Conservation (phyloP, 2,888 invertebrate genomes). For the Caradrina kadenii region DNA sequence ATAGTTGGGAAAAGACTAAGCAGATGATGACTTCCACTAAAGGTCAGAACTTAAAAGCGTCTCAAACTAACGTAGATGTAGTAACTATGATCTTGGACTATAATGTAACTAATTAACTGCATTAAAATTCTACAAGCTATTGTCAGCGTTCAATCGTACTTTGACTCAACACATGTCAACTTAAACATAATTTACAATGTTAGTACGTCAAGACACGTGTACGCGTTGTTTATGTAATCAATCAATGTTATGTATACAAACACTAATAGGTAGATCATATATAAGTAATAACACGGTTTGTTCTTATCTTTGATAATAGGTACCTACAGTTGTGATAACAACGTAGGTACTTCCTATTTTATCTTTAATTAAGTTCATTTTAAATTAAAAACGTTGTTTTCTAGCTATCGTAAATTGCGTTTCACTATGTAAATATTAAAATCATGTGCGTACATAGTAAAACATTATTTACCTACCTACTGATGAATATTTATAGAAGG, state of each 20-base stretch:
- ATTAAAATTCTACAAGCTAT: constrained; percentile 14
- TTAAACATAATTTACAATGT: not conserved
- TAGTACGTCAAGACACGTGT: constrained; percentile 34
- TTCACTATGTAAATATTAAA: constrained; percentile 3
- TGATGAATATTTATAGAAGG: not conserved
- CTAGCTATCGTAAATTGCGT: not conserved
- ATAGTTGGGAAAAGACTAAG: no score
- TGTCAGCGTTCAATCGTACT: constrained; percentile 31
- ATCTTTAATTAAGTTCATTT: constrained; percentile 14
- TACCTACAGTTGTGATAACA: constrained; percentile 13
- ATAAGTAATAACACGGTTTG: not conserved
- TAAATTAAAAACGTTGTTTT: constrained; percentile 12
- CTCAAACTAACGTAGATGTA: no score
- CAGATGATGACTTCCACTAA: no score
- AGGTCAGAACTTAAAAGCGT: no score
- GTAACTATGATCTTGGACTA: no score
- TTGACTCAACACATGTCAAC: constrained; percentile 37
- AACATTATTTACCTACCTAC: not conserved
- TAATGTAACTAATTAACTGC: constrained; percentile 1
- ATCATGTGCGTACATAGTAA: constrained; percentile 10
- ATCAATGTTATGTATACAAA: not conserved
- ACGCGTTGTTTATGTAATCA: not conserved
- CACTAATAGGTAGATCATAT: not conserved
- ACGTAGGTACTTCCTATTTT: not conserved
- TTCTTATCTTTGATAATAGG: constrained; percentile 1